A percentile compares a stretch with the other conserved stretches of the same genome.
phyloP scores from a whole-genome alignment of 2,797 vertebrate species.

The Australoheros facetus region DNA sequence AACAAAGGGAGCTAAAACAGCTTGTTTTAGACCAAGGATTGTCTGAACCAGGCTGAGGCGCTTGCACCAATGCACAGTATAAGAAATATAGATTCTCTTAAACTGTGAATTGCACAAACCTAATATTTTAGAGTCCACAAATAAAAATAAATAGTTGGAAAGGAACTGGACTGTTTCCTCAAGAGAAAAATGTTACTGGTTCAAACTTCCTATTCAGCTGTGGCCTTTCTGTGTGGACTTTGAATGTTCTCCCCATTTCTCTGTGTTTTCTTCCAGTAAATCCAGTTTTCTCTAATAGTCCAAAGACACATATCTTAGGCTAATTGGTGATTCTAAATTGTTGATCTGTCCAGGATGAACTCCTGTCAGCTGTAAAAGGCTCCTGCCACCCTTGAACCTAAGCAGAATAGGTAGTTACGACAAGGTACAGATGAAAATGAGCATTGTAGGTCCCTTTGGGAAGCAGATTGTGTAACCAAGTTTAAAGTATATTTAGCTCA shows the following conservation, averaged over 20 bases:
- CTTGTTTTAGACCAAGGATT: neutral
- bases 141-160: neutral
- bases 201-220: neutral
- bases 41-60: neutral
- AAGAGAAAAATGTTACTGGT: neutral
- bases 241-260: too few species aligned
- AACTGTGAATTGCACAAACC: neutral
- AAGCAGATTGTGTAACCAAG: neutral
- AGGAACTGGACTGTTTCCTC: neutral
- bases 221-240: neutral
- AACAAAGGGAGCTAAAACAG: accelerated
- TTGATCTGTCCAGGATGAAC: neutral
- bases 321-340: neutral
- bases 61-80: neutral
- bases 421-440: neutral
- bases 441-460: neutral
- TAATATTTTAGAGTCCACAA: neutral
- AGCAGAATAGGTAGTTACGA: neutral
- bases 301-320: neutral
- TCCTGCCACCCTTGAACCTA: neutral
- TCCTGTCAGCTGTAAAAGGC: neutral
- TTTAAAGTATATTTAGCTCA: neutral
- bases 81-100: neutral
- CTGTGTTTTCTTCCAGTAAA: neutral
- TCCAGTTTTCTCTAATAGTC: neutral